Conservation (phyloP, 2,113 vertebrate genomes). For the Percopsis transmontana region DNA sequence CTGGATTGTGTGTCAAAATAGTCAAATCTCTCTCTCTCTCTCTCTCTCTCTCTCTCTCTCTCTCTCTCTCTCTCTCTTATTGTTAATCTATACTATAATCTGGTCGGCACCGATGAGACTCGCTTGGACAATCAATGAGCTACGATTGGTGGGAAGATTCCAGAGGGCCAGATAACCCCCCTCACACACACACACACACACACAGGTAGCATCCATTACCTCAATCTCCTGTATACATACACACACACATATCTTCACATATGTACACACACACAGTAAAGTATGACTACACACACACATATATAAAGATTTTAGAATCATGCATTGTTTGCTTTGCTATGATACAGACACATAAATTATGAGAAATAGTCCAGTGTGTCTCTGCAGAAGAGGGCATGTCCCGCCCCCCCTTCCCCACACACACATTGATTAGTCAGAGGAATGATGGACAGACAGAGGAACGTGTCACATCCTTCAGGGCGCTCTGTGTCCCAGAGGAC, state of each 20-base stretch:
- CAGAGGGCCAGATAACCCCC: constrained; percentile 69
- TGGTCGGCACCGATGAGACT: constrained; percentile 75
- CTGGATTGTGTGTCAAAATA: not conserved
- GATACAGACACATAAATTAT: not conserved
- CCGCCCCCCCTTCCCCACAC: too few species aligned
- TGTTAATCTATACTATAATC: constrained; percentile 84
- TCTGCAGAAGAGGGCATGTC: constrained; percentile 9
- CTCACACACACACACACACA: constrained; percentile 2
- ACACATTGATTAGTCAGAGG: not conserved
- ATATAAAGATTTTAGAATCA: not conserved
- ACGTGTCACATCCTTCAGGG: constrained; percentile 1
- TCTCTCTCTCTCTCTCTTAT: constrained; percentile 79
- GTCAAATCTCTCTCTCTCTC: constrained; percentile 18
- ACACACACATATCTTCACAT: constrained; percentile 28
- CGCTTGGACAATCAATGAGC: constrained; percentile 70
- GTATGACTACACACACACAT: not conserved
- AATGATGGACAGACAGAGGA: constrained; percentile 11
- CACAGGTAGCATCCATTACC: not conserved
- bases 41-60: constrained; percentile 21
- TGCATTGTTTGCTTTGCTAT: not conserved
- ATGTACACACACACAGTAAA: constrained; percentile 17
- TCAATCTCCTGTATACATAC: constrained; percentile 38
- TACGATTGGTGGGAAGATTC: constrained; percentile 78
- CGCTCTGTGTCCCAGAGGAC: not conserved
- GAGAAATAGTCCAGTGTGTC: not conserved